phyloP scores from a whole-genome alignment of 2,797 vertebrate species.

The Cyprinodon diabolis region DNA sequence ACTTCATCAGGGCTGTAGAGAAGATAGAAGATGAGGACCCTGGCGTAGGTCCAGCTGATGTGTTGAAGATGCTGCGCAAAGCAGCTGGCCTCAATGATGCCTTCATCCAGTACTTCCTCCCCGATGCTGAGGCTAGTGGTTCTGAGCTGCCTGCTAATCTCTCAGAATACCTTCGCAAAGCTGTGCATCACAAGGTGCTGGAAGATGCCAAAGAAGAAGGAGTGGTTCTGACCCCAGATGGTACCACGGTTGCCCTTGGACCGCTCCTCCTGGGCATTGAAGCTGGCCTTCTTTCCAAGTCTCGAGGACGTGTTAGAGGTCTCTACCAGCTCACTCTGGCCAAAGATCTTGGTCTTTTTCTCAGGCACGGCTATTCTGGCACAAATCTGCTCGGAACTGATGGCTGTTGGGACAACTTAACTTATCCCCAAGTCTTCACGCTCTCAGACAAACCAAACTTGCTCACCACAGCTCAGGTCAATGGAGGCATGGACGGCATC shows the following conservation, averaged over 20 bases:
- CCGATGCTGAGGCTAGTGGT: not conserved
- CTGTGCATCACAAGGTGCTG: constrained; percentile 57
- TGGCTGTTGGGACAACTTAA: constrained; percentile 87
- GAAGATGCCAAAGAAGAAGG: constrained; percentile 71
- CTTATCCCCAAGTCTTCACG: constrained; percentile 79
- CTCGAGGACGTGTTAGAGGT: not conserved
- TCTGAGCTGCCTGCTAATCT: constrained; percentile 46
- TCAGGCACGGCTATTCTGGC: constrained; percentile 43
- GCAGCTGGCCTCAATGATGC: constrained; percentile 48
- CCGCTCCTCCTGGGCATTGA: constrained; percentile 84
- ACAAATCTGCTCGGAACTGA: constrained; percentile 60
- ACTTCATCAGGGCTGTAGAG: constrained; percentile 74
- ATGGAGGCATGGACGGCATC: constrained; percentile 87
- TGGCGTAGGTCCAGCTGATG: constrained; percentile 11
- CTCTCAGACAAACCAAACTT: constrained; percentile 60
- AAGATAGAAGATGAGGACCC: constrained; percentile 64
- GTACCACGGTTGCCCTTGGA: constrained; percentile 83
- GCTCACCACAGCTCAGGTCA: constrained; percentile 81
- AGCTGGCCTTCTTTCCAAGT: constrained; percentile 68
- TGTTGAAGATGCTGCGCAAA: constrained; percentile 58
- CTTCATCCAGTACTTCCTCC: constrained; percentile 61
- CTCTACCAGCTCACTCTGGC: constrained; percentile 76
- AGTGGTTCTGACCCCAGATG: constrained; percentile 84
- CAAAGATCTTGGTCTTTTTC: constrained; percentile 66
- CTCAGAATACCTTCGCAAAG: constrained; percentile 47